These are phyloP conservation scores for Zelostemma sp. DNA, from an alignment of 1,140 invertebrate species.

Conservation along the genomic window DNA sequence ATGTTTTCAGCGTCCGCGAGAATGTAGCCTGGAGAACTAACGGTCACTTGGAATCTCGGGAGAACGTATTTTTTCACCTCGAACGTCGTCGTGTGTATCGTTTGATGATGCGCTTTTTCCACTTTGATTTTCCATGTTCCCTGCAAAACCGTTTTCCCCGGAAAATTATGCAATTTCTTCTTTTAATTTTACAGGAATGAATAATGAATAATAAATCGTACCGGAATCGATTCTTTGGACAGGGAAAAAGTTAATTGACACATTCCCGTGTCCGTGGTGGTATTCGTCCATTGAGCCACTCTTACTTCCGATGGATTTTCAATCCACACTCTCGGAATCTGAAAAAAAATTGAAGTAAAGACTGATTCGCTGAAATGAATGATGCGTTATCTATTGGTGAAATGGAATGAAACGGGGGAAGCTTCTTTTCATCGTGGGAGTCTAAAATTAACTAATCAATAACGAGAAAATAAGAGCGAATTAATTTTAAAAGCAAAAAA, in stretches of 20 bases:
- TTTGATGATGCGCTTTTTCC: slow-evolving; percentile 58
- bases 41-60: slow-evolving; percentile 77
- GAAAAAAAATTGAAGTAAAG: slow-evolving; percentile 24
- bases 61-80: slow-evolving; percentile 76
- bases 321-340: slow-evolving; percentile 74
- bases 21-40: slow-evolving; percentile 74
- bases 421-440: too few relatives aligned
- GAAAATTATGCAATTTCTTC: too few relatives aligned
- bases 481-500: too few relatives aligned
- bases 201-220: slow-evolving; percentile 45
- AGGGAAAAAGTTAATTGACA: slow-evolving; percentile 71
- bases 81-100: slow-evolving; percentile 68
- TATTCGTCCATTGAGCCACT: slow-evolving; percentile 74
- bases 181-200: too few relatives aligned
- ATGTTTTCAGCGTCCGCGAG: slow-evolving; percentile 70
- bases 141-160: slow-evolving; percentile 48
- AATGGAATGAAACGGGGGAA: too few relatives aligned
- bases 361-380: too few relatives aligned
- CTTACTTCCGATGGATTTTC: slow-evolving; percentile 73
- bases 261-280: slow-evolving; percentile 70
- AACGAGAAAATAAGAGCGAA: too few relatives aligned
- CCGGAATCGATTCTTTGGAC: slow-evolving; percentile 70
- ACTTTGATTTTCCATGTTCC: slow-evolving; percentile 74
- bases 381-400: too few relatives aligned
- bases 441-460: too few relatives aligned